Conservation (phyloP, 2,888 invertebrate species). For the Ormyrus rosae region DNA sequence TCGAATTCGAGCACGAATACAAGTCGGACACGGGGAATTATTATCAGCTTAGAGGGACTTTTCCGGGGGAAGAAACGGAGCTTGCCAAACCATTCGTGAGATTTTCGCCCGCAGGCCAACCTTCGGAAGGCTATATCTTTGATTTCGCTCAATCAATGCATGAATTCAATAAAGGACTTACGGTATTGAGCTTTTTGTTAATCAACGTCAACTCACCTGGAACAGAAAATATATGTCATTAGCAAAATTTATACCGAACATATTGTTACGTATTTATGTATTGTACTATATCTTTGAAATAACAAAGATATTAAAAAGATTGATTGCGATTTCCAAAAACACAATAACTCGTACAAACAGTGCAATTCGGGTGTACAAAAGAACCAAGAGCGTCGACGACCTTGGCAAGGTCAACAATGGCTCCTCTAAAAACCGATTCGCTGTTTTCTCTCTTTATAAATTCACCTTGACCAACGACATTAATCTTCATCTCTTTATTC, state of each 20-base stretch:
- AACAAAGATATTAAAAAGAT: not conserved
- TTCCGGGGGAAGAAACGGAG: not conserved
- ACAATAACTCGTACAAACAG: slow-evolving; percentile 1
- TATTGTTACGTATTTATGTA: too few species aligned
- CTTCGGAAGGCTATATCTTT: too few species aligned
- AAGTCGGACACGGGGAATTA: slow-evolving; percentile 30
- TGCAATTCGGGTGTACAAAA: slow-evolving; percentile 7
- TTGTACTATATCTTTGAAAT: not conserved
- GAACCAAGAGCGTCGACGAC: not conserved
- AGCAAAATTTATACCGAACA: not conserved
- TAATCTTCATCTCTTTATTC: not conserved
- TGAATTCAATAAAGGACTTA: too few species aligned
- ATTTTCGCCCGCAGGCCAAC: too few species aligned
- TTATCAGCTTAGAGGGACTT: slow-evolving; percentile 34
- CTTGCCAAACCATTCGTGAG: too few species aligned
- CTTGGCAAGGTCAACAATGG: slow-evolving; percentile 21
- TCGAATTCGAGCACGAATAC: slow-evolving; percentile 20
- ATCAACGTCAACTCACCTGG: slow-evolving; percentile 11
- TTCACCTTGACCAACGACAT: not conserved
- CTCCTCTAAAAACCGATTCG: not conserved
- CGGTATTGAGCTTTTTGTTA: too few species aligned
- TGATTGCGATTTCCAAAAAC: slow-evolving; percentile 13
- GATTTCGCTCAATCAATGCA: too few species aligned
- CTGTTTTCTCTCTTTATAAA: slow-evolving; percentile 5
- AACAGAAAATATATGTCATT: slow-evolving; percentile 1